Evolutionary conservation across 2,888 invertebrate genomes (phyloP), one percentile per base, ranked within the genome.

Genomic region (Timandra comae): DNA sequence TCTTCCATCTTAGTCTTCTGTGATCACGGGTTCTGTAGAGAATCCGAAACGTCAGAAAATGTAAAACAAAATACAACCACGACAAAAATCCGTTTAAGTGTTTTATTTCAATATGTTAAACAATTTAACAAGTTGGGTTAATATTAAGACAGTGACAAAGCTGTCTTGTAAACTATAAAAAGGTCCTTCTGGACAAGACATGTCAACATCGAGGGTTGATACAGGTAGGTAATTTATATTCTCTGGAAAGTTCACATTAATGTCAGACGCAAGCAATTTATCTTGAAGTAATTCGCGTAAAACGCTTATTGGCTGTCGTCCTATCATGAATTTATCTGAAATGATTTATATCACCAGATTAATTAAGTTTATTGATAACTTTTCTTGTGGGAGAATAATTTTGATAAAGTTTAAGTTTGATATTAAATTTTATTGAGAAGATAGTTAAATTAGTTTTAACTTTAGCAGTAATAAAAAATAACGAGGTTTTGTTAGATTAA

Each of bases 261-360:
- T 72, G 73, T 74, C 76, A 66, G 64, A 52, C 56, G 54, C 50
- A 47, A 61, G 70, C 68, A 74, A 80, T 78, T 78, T 78, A 78
- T 79, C 78, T 75, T 68, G 61, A 54, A 60, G 67, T 75, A 72
- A 79, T 75, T 76, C 75, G 61, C 63, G 73, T 69, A 69, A 78
- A 78, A 66, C 75, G 76, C 71, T 78, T 80, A 78, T 77, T 77
- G 75, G 79, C 72, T 78, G 78, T 74, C 77, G 67, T 65, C 11
- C 24, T 24, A 24, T 10, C 9, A 24, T 10, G 24, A 10, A 24
- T 9, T 24, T 24, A 24, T 24, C 24, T 9, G 11, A 24, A 10
- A 33, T 38, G 38, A 38, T 38, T 38, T 38, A 38, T 38, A 30
- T 25, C 26, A 25, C 27, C 12, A 26, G 21, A 32, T 24, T 37